Evolutionary conservation across 2,797 vertebrate genomes (phyloP), one percentile per base, ranked within the genome.

Genomic region (Synaphobranchus kaupii): DNA sequence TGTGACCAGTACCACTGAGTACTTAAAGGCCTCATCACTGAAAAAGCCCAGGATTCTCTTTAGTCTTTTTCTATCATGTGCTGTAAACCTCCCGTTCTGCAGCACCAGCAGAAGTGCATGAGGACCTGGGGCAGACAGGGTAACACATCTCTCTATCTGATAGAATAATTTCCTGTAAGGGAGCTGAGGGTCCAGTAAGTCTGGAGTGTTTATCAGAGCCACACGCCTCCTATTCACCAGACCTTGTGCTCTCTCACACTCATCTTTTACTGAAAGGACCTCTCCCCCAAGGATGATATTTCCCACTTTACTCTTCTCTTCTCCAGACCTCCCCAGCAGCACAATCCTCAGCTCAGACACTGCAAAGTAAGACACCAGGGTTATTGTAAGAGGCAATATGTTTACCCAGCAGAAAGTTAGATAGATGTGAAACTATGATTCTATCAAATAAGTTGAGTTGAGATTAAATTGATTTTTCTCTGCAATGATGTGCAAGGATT

Each of bases 81-180:
- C 15, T 76, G 66, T 76, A 20, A 78, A 56, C 20, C 0, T n/a
- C n/a, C 66, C 28, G 2, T 13, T 66, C 25, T 63, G 54, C 17
- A 82, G 44, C 39, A 86, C 56, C 76, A 39, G 20, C 34, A 86
- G 76, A 28, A 86, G 63, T 9, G 63, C 86, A 86, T 80, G 71
- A 15, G 86, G 86, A n/a, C 86, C 86, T 28, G 73, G 76, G 22
- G 86, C 54, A 31, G 44, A 48, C 56, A 82, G 39, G 25, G 48
- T 31, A 13, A 82, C 17, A 60, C 86, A 86, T 15, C 78, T 86
- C 4, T 54, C 39, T 31, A 86, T 44, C 78, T 82, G 48, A 15
- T 63, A 0, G 20, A 2, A 22, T 22, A 82, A 20, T 1, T 82
- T 22, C 25, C 82, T 52, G 4, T 48, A 8, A 2, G 48, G 9